Conservation (phyloP, 2,888 invertebrate species). For the Microplitis deprimator region DNA sequence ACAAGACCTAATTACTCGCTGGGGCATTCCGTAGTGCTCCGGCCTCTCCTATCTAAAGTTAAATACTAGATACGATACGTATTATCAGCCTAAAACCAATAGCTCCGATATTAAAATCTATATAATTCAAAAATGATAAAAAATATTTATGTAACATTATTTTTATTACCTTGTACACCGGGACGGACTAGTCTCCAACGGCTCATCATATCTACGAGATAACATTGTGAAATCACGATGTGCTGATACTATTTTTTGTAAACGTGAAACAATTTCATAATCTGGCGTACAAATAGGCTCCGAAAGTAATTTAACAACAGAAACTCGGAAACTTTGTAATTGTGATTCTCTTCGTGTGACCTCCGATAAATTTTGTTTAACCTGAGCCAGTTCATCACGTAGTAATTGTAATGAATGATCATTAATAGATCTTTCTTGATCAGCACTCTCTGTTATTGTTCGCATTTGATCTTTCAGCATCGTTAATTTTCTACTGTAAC, state of each 20-base stretch:
- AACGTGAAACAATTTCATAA: conserved; percentile 82
- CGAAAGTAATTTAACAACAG: conserved; percentile 82
- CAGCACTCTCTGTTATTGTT: conserved; percentile 78
- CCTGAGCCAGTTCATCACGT: conserved; percentile 82
- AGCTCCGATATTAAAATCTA: too few relatives aligned
- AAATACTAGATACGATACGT: too few relatives aligned
- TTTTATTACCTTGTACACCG: conserved; percentile 66
- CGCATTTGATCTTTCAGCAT: conserved; percentile 83
- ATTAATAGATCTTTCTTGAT: conserved; percentile 78
- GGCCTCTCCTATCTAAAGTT: too few relatives aligned
- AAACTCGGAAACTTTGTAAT: conserved; percentile 83
- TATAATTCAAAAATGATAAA: too few relatives aligned
- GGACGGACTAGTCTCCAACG: conserved; percentile 72
- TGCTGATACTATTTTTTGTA: conserved; percentile 88
- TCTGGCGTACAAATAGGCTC: conserved; percentile 81
- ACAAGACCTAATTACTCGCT: too few relatives aligned
- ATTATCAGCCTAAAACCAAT: too few relatives aligned
- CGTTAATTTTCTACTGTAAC: conserved; percentile 81
- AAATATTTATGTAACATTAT: background rate
- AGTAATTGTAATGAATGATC: conserved; percentile 81
- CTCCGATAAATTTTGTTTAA: conserved; percentile 83
- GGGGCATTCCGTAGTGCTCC: too few relatives aligned
- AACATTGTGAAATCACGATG: conserved; percentile 90
- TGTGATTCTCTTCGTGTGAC: conserved; percentile 82
- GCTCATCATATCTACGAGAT: conserved; percentile 82